phyloP scores from a whole-genome alignment of 2,113 vertebrate genomes.

The Madoqua kirkii region DNA sequence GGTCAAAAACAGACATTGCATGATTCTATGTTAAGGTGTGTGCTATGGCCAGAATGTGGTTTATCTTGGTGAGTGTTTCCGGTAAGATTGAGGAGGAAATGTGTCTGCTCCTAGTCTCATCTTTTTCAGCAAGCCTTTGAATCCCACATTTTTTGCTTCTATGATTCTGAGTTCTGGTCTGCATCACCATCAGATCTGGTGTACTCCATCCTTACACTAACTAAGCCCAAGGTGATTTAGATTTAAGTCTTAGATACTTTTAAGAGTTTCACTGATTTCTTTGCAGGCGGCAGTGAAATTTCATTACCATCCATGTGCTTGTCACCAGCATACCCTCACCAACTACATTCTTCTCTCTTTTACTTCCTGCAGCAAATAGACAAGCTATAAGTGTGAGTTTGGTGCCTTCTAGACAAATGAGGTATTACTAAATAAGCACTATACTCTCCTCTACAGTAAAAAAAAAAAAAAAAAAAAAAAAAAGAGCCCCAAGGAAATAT shows the following conservation, averaged over 20 bases:
- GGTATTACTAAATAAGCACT: neutral
- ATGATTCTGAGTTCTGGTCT: neutral
- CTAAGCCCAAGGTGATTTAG: neutral
- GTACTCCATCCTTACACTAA: neutral
- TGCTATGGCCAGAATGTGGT: neutral
- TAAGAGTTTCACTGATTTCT: neutral
- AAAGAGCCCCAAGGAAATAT: neutral
- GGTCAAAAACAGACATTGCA: neutral
- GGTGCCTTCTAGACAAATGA: neutral
- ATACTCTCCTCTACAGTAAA: neutral
- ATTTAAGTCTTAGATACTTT: neutral
- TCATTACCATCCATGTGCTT: neutral
- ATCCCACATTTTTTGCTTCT: neutral
- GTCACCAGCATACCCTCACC: neutral
- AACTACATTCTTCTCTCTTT: neutral
- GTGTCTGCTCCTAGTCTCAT: neutral
- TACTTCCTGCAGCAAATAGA: neutral
- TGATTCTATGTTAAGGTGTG: neutral
- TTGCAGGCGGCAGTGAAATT: neutral
- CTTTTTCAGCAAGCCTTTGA: neutral
- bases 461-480: neutral
- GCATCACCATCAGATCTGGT: neutral
- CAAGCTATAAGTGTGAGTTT: accelerated
- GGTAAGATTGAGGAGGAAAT: neutral
- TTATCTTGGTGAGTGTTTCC: neutral